Conservation (phyloP, 2,888 invertebrate genomes). For the Colostygia pectinataria region DNA sequence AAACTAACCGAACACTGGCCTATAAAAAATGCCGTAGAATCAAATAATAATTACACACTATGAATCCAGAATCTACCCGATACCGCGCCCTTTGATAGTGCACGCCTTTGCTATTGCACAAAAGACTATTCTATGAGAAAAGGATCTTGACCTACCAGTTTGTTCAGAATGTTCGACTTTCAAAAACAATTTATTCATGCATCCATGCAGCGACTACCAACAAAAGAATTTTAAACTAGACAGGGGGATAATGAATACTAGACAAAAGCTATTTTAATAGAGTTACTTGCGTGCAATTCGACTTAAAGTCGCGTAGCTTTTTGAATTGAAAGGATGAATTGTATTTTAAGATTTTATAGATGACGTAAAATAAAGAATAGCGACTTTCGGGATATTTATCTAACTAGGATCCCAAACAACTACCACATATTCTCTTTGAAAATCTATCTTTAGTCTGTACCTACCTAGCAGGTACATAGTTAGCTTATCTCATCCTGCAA, state of each 20-base stretch:
- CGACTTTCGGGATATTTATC: conserved; percentile 14
- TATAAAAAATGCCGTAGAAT: conserved; percentile 43
- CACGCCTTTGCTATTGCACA: conserved; percentile 77
- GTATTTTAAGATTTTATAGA: conserved; percentile 30
- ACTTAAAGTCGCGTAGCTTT: conserved; percentile 54
- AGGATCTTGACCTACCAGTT: conserved; percentile 83
- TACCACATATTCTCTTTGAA: too few relatives aligned
- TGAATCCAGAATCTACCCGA: conserved; percentile 61
- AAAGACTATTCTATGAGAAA: conserved; percentile 80
- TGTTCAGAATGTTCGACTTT: conserved; percentile 70
- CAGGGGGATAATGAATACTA: conserved; percentile 81
- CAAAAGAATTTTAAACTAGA: conserved; percentile 81
- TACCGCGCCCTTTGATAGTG: conserved; percentile 74
- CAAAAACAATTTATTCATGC: conserved; percentile 81
- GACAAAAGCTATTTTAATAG: conserved; percentile 77
- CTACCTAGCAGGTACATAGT: too few relatives aligned
- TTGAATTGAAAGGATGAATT: conserved; percentile 47
- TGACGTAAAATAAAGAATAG: conserved; percentile 7
- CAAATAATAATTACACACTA: conserved; percentile 56
- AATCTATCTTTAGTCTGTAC: too few relatives aligned
- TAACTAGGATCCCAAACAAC: conserved; percentile 10
- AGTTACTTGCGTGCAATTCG: conserved; percentile 76
- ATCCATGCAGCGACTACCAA: conserved; percentile 74
- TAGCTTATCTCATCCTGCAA: too few relatives aligned
- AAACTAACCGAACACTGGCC: conserved; percentile 32